A percentile compares a stretch with the other conserved stretches of the same genome.
Evolutionary conservation across 2,888 invertebrate genomes (phyloP).

Genomic region (Anthophora plumipes): DNA sequence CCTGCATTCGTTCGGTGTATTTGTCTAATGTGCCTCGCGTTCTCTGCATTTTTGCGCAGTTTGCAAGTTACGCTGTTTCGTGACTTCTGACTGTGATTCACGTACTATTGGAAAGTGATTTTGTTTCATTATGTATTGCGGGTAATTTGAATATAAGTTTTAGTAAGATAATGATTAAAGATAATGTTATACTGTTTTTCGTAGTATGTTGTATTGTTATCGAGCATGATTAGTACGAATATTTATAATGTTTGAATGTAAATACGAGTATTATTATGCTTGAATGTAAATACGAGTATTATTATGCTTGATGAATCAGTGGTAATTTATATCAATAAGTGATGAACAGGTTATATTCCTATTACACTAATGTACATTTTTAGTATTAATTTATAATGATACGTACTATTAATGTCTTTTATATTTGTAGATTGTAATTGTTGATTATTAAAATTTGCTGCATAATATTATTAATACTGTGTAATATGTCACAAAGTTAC

Average conservation of each 20-base stretch:
- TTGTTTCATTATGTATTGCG: no score
- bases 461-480: not conserved
- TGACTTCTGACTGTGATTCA: not conserved
- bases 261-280: not conserved
- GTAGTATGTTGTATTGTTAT: no score
- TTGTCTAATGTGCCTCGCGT: not conserved
- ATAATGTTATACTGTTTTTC: not conserved
- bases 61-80: not conserved
- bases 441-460: not conserved
- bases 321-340: no score
- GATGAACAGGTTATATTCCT: no score
- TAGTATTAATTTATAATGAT: no score
- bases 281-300: not conserved
- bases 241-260: not conserved
- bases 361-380: no score
- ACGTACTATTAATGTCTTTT: not conserved
- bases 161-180: no score
- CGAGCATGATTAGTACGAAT: no score
- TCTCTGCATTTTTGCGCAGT: not conserved
- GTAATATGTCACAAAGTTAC: not conserved
- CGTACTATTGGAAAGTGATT: not conserved
- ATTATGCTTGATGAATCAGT: not conserved
- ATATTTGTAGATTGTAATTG: not conserved
- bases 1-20: conserved; percentile 17
- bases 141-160: no score